Conservation (phyloP, 2,113 vertebrate species). For the Danionella cerebrum region DNA sequence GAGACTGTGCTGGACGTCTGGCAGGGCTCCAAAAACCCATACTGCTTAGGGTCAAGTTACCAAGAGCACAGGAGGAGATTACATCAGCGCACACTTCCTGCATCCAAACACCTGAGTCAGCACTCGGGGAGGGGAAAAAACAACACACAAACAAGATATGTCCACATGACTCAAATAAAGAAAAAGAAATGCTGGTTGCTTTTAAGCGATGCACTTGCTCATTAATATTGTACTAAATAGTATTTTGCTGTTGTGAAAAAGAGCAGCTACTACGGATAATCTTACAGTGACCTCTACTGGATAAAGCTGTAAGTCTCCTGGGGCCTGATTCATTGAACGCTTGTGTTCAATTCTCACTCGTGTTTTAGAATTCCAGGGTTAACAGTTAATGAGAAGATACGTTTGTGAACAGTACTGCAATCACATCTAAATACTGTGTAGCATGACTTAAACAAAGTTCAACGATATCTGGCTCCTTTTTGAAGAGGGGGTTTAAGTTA, state of each 20-base stretch:
- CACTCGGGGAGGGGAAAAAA: conserved; percentile 4
- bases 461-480: too few relatives aligned
- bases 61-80: conserved; percentile 18
- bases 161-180: too few relatives aligned
- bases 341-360: neutral
- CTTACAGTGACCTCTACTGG: neutral
- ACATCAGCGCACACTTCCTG: conserved; percentile 29
- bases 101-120: conserved; percentile 26
- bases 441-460: too few relatives aligned
- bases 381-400: too few relatives aligned
- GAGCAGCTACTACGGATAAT: neutral
- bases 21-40: conserved; percentile 30
- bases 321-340: neutral
- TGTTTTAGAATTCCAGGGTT: too few relatives aligned
- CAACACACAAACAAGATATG: too few relatives aligned
- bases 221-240: too few relatives aligned
- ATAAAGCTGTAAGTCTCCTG: neutral
- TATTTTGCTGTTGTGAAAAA: too few relatives aligned
- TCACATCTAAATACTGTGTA: too few relatives aligned
- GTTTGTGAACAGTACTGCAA: too few relatives aligned
- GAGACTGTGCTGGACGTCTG: conserved; percentile 20
- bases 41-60: conserved; percentile 32
- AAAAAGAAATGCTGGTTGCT: too few relatives aligned
- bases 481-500: too few relatives aligned
- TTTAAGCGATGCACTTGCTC: neutral